A percentile compares a stretch with the other conserved stretches of the same genome.
Evolutionary conservation across 2,888 invertebrate genomes (phyloP).

Genomic region (Drosophila barbarae): DNA sequence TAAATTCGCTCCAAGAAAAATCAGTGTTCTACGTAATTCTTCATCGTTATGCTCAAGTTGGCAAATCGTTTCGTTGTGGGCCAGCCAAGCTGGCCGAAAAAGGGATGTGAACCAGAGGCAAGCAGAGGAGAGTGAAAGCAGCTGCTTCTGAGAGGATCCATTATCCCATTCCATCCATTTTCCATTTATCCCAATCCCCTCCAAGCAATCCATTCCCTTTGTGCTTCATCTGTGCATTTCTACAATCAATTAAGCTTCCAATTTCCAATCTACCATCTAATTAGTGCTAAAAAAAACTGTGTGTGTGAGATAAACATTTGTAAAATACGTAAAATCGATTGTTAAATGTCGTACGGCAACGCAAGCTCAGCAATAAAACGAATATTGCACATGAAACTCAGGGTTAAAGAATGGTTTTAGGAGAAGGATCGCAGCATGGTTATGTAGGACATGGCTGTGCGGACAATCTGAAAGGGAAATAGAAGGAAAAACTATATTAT

Average conservation of each 20-base stretch:
- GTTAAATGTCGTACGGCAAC: conserved; percentile 65
- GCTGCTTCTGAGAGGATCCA: conserved; percentile 36
- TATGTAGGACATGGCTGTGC: conserved; percentile 54
- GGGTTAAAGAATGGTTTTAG: conserved; percentile 4
- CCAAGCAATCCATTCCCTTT: not conserved
- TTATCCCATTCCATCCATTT: conserved; percentile 8
- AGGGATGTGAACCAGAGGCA: conserved; percentile 19
- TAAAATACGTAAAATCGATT: conserved; percentile 64
- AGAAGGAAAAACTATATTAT: not conserved
- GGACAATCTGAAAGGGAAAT: conserved; percentile 41
- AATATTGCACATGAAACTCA: conserved; percentile 56
- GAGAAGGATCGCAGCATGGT: conserved; percentile 53
- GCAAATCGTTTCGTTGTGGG: conserved; percentile 29
- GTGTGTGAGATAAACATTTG: conserved; percentile 59
- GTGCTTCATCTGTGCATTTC: conserved; percentile 47
- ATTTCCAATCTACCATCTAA: conserved; percentile 23
- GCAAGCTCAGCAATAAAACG: conserved; percentile 70
- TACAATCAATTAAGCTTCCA: conserved; percentile 15
- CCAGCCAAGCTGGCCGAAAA: conserved; percentile 5
- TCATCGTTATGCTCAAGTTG: conserved; percentile 33
- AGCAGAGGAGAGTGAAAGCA: conserved; percentile 32
- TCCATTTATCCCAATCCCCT: not conserved
- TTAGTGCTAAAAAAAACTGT: conserved; percentile 58
- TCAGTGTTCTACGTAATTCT: conserved; percentile 23
- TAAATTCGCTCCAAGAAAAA: conserved; percentile 45